Conservation (phyloP, 2,797 vertebrate genomes). For the Leptatherina wallacei region DNA sequence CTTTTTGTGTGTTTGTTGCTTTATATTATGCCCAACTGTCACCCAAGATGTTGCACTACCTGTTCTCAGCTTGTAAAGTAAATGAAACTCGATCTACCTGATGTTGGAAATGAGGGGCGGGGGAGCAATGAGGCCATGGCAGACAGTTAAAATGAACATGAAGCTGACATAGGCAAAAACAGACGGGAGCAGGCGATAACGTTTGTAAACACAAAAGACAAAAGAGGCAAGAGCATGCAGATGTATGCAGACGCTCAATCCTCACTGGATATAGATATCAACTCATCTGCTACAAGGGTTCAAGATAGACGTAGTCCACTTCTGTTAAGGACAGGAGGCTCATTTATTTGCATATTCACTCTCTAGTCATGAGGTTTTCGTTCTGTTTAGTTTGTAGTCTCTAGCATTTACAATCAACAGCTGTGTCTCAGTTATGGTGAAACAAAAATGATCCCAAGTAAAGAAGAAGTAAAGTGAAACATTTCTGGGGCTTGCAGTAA, state of each 20-base stretch:
- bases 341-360: neutral
- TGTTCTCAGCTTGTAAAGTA: conserved; percentile 57
- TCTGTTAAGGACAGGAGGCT: neutral
- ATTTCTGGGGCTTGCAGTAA: neutral
- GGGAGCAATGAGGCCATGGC: neutral
- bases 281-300: neutral
- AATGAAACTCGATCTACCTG: conserved; percentile 62
- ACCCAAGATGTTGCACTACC: conserved; percentile 58
- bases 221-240: neutral
- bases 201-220: conserved; percentile 34
- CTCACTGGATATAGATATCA: neutral
- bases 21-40: conserved; percentile 35
- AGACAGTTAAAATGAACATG: conserved; percentile 48
- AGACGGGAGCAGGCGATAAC: conserved; percentile 5
- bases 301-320: neutral
- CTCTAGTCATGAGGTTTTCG: neutral
- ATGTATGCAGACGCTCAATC: neutral
- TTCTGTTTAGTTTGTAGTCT: too few species aligned
- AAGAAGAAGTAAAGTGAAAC: neutral
- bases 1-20: conserved; percentile 20
- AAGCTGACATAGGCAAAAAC: conserved; percentile 15
- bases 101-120: conserved; percentile 19
- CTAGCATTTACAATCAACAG: too few species aligned
- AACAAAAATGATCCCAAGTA: neutral
- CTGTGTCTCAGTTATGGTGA: neutral